Evolutionary conservation across 2,797 vertebrate species (phyloP), one percentile per base, ranked within the genome.

Genomic region (Anableps anableps): DNA sequence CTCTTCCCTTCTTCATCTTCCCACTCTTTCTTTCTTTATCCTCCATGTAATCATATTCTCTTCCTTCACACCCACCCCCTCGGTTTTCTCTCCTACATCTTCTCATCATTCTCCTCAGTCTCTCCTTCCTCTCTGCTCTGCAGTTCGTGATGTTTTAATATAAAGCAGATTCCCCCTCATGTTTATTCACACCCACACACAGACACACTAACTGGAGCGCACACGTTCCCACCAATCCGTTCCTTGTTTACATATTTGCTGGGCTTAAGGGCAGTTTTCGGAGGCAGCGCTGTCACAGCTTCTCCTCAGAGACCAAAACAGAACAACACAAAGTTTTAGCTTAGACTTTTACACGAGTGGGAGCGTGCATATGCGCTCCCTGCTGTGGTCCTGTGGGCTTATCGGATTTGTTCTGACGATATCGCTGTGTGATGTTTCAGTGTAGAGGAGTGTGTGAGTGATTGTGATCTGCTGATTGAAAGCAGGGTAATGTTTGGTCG

Each of bases 101-200:
- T 43, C 55, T 60, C 11, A 75, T 77, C 71, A 11, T 79, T 58
- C 34, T 74, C 79, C 43, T 77, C 68, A n/a, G 4, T 48, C 2
- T 45, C 55, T 51, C 50, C 47, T 77, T 66, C 64, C 75, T 82
- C 3, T 5, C 75, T 64, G 77, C 76, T 36, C 75, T 72, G 41
- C 17, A 34, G 5, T 60, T 85, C n/a, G 17, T 45, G 38, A 80
- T 74, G 78, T 43, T 9, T 70, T 47, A 48, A 75, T 58, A 77
- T 72, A 72, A 76, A 47, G 19, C 76, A 58, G 58, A 55, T 76
- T 81, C 66, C 0, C 55, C 55, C 85, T 89, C 77, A 78, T 88
- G 74, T 82, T 83, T 85, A 81, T 87, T 86, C 73, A 81, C 76
- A 68, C 80, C 45, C 82, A 79, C 80, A 73, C 43, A 48, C 23